Evolutionary conservation across 2,113 vertebrate genomes (phyloP), one percentile per base, ranked within the genome.

Genomic region (Falcunculus frontatus): DNA sequence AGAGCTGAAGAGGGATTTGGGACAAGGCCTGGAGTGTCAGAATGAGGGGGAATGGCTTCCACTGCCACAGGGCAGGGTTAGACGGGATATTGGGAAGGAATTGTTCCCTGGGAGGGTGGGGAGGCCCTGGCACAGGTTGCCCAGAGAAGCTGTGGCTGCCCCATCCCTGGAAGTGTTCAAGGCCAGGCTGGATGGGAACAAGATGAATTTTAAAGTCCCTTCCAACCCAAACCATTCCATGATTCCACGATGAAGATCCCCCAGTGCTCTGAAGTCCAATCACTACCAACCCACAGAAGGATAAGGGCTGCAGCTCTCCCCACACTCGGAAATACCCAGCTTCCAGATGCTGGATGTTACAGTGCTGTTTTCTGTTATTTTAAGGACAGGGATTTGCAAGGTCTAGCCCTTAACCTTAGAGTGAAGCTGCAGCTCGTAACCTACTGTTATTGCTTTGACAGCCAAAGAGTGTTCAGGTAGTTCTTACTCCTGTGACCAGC

Each of bases 161-260:
- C 21, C 4, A 6, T 18, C 25, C 5, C 55, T 63, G 35, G 17
- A 27, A 70, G 32, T 1, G 3, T 29, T 1, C 47, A 35, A 42
- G 49, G 41, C 15, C 42, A 84, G 19, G 27, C 0, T 37, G 19
- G n/a, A 57, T 0, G 0, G 6, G n/a, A 8, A 0, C 17, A 12
- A 12, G 42, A 57, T 2, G 42, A 39, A 30, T 5, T 57, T 57
- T 22, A 57, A 57, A 29, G 18, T 22, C 42, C 13, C 17, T 46
- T 47, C 27, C 27, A 35, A 47, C 63, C 13, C 77, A 67, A 56
- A 32, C 16, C 63, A 81, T 12, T 29, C 46, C 10, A 9, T 11
- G 22, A 77, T 16, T 21, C 42, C 20, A 26, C 10, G 44, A 49
- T 29, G 1, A 4, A 77, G 41, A 73, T 30, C 30, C 33, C 52